These are phyloP conservation scores for Catostylus mosaicus DNA, from an alignment of 30 jellyfish, hydroid and myxozoan species.

Conservation along the genomic window DNA sequence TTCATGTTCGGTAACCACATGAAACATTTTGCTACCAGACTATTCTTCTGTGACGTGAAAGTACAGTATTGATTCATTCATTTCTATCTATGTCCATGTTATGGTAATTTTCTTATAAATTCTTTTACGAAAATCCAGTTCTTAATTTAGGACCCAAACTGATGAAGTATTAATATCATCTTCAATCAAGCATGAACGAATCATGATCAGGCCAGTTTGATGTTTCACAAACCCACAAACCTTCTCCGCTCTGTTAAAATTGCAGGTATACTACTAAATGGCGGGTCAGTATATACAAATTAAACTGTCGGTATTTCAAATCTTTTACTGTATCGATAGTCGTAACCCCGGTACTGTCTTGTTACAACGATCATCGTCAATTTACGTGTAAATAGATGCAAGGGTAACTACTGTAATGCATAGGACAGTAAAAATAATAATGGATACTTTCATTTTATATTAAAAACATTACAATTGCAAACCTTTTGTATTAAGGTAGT, in stretches of 20 bases:
- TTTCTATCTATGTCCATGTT: not conserved
- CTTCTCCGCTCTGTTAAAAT: constrained; percentile 60
- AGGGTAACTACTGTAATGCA: no score
- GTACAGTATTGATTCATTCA: not conserved
- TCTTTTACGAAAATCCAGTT: no score
- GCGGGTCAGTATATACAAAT: no score
- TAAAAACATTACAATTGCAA: no score
- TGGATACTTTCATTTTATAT: no score
- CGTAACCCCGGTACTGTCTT: no score
- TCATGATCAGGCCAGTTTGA: constrained; percentile 55
- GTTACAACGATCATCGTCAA: no score
- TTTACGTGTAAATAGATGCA: no score
- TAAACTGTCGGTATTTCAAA: no score
- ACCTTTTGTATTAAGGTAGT: no score
- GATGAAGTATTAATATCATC: constrained; percentile 26
- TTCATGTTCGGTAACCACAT: constrained; percentile 43
- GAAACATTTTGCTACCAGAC: constrained; percentile 34
- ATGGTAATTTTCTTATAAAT: not conserved
- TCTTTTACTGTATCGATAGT: no score
- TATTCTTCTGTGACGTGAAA: not conserved
- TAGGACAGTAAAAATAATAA: no score
- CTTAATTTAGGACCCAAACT: not conserved
- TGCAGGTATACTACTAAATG: constrained; percentile 7
- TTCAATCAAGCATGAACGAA: constrained; percentile 29
- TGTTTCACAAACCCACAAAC: constrained; percentile 64